A percentile compares a stretch with the other conserved stretches of the same genome.
phyloP scores from a whole-genome alignment of 2,888 invertebrate species.

The Mythimna loreyi region DNA sequence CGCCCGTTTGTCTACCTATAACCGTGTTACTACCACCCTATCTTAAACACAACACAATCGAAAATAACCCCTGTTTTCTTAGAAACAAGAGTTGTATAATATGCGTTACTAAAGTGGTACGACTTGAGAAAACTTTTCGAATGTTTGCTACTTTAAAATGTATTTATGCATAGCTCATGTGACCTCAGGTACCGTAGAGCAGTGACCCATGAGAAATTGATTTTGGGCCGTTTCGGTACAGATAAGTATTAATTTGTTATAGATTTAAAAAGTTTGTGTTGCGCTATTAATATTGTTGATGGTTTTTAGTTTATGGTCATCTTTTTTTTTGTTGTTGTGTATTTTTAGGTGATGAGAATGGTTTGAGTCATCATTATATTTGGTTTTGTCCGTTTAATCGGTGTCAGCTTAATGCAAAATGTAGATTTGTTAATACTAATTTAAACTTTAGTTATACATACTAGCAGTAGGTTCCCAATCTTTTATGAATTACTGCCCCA shows the following conservation, averaged over 20 bases:
- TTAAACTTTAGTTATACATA: no score
- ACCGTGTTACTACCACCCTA: conserved; percentile 71
- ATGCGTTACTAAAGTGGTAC: conserved; percentile 48
- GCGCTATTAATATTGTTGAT: conserved; percentile 49
- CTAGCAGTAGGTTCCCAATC: no score
- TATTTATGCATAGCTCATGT: conserved; percentile 81
- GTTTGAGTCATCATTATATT: conserved; percentile 25
- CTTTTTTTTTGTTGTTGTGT: conserved; percentile 29
- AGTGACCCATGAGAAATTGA: conserved; percentile 81
- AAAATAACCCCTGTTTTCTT: conserved; percentile 62
- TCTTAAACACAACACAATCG: conserved; percentile 25
- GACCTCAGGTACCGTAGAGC: conserved; percentile 75
- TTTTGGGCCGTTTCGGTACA: conserved; percentile 71
- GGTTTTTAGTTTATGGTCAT: conserved; percentile 17
- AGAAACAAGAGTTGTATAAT: conserved; percentile 28
- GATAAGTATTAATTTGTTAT: conserved; percentile 71
- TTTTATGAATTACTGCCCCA: no score
- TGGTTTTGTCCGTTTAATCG: background rate
- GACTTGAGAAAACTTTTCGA: conserved; percentile 67
- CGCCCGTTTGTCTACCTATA: conserved; percentile 85
- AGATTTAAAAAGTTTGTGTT: conserved; percentile 59
- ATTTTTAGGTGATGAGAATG: conserved; percentile 1
- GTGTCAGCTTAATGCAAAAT: conserved; percentile 1
- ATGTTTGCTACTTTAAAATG: conserved; percentile 76
- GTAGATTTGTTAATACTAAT: background rate